These are phyloP conservation scores for Thaleichthys pacificus DNA, from an alignment of 2,797 vertebrate species.

Conservation along the genomic window DNA sequence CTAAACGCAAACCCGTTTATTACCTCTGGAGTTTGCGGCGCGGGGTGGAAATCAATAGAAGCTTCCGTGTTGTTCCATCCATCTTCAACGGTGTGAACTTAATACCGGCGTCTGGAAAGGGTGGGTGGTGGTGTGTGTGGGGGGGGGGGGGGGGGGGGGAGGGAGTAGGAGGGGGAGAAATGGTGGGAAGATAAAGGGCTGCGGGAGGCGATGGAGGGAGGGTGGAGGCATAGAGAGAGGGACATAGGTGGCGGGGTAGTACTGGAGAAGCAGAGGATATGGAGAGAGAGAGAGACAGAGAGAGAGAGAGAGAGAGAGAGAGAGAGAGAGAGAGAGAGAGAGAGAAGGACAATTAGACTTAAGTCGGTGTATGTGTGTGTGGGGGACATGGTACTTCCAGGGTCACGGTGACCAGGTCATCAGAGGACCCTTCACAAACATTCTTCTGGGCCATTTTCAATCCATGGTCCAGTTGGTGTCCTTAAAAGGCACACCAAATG, in stretches of 20 bases:
- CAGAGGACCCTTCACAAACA: neutral
- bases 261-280: neutral
- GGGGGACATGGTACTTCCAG: neutral
- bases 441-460: neutral
- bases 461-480: too few species aligned
- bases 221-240: neutral
- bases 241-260: neutral
- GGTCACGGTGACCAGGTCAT: neutral
- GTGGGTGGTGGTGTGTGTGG: conserved; percentile 28
- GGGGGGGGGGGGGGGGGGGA: conserved; percentile 53
- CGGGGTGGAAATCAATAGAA: conserved; percentile 66
- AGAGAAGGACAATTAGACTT: neutral
- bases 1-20: conserved; percentile 65
- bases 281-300: neutral
- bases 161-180: conserved; percentile 43
- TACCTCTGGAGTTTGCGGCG: conserved; percentile 61
- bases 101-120: conserved; percentile 57
- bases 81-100: conserved; percentile 69
- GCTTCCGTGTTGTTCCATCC: conserved; percentile 64
- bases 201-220: neutral
- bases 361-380: too few species aligned
- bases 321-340: neutral
- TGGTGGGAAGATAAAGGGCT: neutral
- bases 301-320: neutral
- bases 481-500: too few species aligned